Conservation (phyloP, 2,888 invertebrate species). For the Saturnia japonica region DNA sequence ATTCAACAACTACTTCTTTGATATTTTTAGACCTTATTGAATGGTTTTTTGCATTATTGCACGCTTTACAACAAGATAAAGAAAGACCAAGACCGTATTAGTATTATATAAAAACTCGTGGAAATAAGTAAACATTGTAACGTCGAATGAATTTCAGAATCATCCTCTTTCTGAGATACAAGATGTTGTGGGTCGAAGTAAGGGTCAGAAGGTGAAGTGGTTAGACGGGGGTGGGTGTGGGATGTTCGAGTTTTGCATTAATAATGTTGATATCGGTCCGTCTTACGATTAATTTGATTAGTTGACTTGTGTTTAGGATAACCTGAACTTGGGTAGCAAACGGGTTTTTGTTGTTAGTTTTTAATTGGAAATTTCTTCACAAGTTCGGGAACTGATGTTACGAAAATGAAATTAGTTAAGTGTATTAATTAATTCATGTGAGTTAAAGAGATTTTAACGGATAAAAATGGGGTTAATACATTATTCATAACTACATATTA, state of each 20-base stretch:
- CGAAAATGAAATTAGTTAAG: background rate
- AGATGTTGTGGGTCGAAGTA: slow-evolving; percentile 42
- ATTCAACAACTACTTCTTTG: background rate
- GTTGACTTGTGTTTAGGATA: slow-evolving; percentile 39
- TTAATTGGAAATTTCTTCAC: slow-evolving; percentile 6
- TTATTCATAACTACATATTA: background rate
- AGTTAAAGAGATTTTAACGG: background rate
- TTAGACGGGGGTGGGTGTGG: slow-evolving; percentile 38
- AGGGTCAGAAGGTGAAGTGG: slow-evolving; percentile 36
- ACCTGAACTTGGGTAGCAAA: slow-evolving; percentile 16
- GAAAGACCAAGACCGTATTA: background rate
- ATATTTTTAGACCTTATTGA: background rate
- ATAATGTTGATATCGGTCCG: slow-evolving; percentile 79
- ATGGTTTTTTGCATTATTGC: background rate
- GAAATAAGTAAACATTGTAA: background rate
- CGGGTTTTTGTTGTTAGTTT: slow-evolving; percentile 9
- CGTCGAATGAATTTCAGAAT: slow-evolving; percentile 33
- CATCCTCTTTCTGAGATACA: slow-evolving; percentile 61
- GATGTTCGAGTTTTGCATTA: slow-evolving; percentile 73
- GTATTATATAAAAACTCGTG: background rate
- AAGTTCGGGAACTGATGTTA: background rate
- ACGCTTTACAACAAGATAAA: background rate
- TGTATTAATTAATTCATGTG: background rate
- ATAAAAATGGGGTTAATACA: background rate
- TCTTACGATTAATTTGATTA: slow-evolving; percentile 79